Evolutionary conservation across 2,113 vertebrate genomes (phyloP), one percentile per base, ranked within the genome.

Genomic region (Eolophus roseicapilla): DNA sequence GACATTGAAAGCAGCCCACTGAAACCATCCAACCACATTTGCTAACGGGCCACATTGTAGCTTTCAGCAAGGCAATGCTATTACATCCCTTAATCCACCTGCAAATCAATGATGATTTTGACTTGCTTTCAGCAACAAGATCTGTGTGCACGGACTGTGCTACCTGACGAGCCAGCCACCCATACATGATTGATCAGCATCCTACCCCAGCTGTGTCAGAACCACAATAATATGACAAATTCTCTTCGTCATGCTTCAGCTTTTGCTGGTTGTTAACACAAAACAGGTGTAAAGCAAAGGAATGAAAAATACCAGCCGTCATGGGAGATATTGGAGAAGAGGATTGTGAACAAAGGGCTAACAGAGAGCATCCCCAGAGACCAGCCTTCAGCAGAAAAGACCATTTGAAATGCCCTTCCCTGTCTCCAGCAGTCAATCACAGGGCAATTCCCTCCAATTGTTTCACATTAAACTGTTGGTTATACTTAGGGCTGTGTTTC

Each of bases 281-380:
- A 91, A 97, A 73, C 92, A 96, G 95, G 88, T 91, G 87, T 33
- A 74, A 93, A 90, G 86, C 60, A 46, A 46, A 86, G 60, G 67
- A 74, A 94, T 74, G 57, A 78, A 93, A 96, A 82, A 59, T 7
- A 9, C 47, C 80, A 83, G 86, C 41, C 27, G 3, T n/a, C 69
- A 37, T 21, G 47, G 75, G 57, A 82, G 69, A 82, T 71, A 87
- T 3, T 33, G 88, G 65, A 96, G 85, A 39, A 16, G 68, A 74
- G 31, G 70, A 25, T 63, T 74, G 88, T 9, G 44, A 88, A 90
- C 79, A 93, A 94, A 94, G 88, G 76, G 10, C 68, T 47, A 41
- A 47, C n/a, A 21, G 69, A 89, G 53, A 41, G 57, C 16, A 43
- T 63, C 82, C 81, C 63, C 23, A 39, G 71, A 46, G 81, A 25